Conservation (phyloP, 2,797 vertebrate species). For the Anomalospiza imberbis region DNA sequence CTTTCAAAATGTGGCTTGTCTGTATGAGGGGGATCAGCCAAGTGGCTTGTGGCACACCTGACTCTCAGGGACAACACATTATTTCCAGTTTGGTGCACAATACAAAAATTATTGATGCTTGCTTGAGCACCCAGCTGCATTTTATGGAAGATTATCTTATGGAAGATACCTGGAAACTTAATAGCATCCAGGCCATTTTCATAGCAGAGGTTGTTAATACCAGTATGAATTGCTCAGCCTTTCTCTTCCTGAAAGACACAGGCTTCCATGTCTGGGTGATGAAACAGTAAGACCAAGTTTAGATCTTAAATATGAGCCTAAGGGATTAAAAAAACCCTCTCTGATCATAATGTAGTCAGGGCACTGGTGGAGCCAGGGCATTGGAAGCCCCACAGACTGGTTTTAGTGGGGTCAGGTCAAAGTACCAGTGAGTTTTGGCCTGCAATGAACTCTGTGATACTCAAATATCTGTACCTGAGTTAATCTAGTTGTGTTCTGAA, state of each 20-base stretch:
- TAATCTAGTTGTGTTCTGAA: not conserved
- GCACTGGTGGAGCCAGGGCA: not conserved
- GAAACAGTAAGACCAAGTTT: not conserved
- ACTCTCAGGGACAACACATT: not conserved
- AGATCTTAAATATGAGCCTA: not conserved
- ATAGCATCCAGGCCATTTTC: not conserved
- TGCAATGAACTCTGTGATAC: accelerated
- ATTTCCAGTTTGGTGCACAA: not conserved
- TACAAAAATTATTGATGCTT: not conserved
- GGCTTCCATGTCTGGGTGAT: not conserved
- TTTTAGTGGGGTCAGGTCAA: not conserved
- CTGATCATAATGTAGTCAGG: not conserved
- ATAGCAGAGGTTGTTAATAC: not conserved
- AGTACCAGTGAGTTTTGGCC: not conserved
- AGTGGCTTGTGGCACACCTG: not conserved
- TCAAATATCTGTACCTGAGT: not conserved
- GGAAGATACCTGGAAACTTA: not conserved
- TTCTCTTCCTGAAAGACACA: not conserved
- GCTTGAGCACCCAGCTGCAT: not conserved
- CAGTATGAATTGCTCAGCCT: not conserved
- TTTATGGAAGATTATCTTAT: not conserved
- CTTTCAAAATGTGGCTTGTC: not conserved
- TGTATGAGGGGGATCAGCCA: not conserved
- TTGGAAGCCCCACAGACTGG: not conserved
- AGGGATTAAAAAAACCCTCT: not conserved